Conservation (phyloP, 2,888 invertebrate species). For the Chrysolina americana region DNA sequence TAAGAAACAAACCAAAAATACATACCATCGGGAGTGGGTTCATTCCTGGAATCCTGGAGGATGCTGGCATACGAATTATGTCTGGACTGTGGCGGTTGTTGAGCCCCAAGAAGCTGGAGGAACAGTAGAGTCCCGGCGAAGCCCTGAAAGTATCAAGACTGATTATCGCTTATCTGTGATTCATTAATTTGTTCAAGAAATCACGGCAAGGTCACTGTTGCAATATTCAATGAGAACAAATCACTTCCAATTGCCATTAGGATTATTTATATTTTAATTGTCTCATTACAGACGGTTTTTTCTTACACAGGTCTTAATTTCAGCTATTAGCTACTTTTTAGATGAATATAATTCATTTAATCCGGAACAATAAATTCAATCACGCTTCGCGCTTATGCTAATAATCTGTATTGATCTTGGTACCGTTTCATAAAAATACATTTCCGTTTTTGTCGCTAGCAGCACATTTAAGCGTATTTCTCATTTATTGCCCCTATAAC, state of each 20-base stretch:
- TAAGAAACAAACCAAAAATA: neutral
- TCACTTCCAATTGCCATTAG: constrained; percentile 32
- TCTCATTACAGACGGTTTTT: neutral
- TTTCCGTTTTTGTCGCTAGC: too few species aligned
- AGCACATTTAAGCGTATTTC: too few species aligned
- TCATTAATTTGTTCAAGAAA: constrained; percentile 35
- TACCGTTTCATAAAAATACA: too few species aligned
- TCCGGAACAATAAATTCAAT: neutral
- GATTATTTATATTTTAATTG: neutral
- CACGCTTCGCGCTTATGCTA: neutral
- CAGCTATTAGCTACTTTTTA: neutral
- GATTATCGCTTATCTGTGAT: neutral
- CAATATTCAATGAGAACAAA: constrained; percentile 31
- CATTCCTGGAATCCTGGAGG: constrained; percentile 66
- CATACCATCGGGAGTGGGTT: constrained; percentile 65
- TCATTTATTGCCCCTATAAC: too few species aligned
- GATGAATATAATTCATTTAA: neutral
- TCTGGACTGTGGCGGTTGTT: constrained; percentile 45
- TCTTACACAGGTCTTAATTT: neutral
- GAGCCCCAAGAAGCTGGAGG: constrained; percentile 41
- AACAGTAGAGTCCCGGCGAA: constrained; percentile 44
- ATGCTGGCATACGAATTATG: constrained; percentile 63
- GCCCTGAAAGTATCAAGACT: constrained; percentile 45
- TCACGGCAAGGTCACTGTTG: constrained; percentile 37
- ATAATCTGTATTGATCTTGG: too few species aligned